Percentiles rank a stretch among this genome's conserved stretches.
These are phyloP conservation scores for Chaetodon trifascialis DNA, from an alignment of 2,113 vertebrate genomes.

Conservation along the genomic window DNA sequence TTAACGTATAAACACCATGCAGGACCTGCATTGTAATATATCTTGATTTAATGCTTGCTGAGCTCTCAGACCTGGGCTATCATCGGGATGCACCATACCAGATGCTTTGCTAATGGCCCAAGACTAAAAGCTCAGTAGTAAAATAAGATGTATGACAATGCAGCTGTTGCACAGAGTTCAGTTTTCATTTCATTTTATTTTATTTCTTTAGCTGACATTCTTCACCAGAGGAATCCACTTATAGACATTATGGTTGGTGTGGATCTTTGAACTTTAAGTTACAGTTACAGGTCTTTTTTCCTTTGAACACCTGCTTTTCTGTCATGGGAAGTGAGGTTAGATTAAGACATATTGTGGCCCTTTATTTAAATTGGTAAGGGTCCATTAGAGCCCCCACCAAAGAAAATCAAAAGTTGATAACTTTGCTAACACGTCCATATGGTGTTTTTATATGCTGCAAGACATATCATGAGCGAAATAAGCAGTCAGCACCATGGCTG, in stretches of 20 bases:
- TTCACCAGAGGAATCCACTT: not conserved
- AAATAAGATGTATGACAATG: constrained; percentile 54
- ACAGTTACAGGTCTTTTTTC: not conserved
- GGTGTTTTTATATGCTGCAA: no score
- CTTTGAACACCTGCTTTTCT: not conserved
- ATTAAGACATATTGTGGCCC: not conserved
- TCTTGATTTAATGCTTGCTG: constrained; percentile 63
- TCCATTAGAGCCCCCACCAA: no score
- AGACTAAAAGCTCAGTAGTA: constrained; percentile 53
- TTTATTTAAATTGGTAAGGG: not conserved
- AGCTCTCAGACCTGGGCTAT: constrained; percentile 45
- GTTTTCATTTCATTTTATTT: not conserved
- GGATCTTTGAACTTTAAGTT: not conserved
- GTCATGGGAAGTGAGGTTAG: not conserved
- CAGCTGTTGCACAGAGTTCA: constrained; percentile 35
- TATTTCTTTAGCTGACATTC: constrained; percentile 15
- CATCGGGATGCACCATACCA: constrained; percentile 48
- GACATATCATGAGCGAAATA: no score
- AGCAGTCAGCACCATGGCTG: no score
- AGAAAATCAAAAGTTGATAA: no score
- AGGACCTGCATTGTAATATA: constrained; percentile 36
- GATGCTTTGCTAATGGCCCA: constrained; percentile 61
- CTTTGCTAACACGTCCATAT: no score
- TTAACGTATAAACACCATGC: not conserved
- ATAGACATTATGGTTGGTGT: not conserved